Evolutionary conservation across 2,113 vertebrate genomes (phyloP).

Genomic region (Semicossyphus pulcher): DNA sequence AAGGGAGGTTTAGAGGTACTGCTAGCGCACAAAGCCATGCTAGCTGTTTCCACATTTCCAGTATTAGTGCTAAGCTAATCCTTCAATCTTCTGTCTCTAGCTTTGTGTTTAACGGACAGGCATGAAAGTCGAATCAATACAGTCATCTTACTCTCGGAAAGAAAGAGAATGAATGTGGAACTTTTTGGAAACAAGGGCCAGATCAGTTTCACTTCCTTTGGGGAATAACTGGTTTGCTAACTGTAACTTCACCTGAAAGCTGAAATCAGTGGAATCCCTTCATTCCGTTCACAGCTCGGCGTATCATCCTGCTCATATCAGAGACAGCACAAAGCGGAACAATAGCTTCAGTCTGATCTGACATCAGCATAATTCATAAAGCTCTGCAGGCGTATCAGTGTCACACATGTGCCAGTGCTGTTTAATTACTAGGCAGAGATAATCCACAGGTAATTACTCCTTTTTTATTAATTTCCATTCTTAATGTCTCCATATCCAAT

Average conservation of each 20-base stretch:
- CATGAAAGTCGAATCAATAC: not conserved
- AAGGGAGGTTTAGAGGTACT: no score
- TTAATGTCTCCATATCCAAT: constrained; percentile 59
- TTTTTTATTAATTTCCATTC: constrained; percentile 74
- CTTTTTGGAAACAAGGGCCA: not conserved
- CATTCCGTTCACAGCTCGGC: not conserved
- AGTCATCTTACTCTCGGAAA: not conserved
- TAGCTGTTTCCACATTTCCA: no score
- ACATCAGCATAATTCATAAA: constrained; percentile 63
- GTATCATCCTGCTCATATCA: constrained; percentile 32
- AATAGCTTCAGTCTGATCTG: constrained; percentile 49
- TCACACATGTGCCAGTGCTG: constrained; percentile 65
- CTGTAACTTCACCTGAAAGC: constrained; percentile 9
- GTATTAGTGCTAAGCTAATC: no score
- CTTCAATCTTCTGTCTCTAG: not conserved
- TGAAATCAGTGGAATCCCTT: constrained; percentile 1
- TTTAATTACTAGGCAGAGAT: constrained; percentile 74
- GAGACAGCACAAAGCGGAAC: constrained; percentile 45
- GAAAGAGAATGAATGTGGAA: not conserved
- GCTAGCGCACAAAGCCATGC: no score
- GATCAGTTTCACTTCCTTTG: not conserved
- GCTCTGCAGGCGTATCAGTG: constrained; percentile 58
- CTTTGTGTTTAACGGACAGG: not conserved
- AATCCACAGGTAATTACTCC: constrained; percentile 79
- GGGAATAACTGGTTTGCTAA: not conserved